Evolutionary conservation across 1,140 invertebrate species (phyloP).

Genomic region (Prorops nasuta): DNA sequence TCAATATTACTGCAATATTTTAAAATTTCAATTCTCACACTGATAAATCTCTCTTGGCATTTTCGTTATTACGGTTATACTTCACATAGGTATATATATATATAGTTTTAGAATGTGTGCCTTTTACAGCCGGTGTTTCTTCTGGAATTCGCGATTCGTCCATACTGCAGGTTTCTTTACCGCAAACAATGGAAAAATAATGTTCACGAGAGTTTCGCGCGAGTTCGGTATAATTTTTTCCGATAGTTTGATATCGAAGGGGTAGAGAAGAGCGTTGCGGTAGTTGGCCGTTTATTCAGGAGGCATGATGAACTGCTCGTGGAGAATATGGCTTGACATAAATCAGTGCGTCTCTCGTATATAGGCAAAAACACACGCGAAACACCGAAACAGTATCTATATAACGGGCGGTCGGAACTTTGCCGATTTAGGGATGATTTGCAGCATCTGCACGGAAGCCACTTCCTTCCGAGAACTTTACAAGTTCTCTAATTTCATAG

Average conservation of each 20-base stretch:
- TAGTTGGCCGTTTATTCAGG: constrained; percentile 42
- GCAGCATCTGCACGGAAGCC: constrained; percentile 22
- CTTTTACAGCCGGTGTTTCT: constrained; percentile 27
- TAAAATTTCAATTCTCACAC: too few relatives aligned
- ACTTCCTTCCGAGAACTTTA: too few relatives aligned
- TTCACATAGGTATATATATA: too few relatives aligned
- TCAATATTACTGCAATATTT: too few relatives aligned
- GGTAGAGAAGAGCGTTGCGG: too few relatives aligned
- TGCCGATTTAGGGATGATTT: constrained; percentile 48
- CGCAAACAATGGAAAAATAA: constrained; percentile 56
- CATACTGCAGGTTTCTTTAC: constrained; percentile 39
- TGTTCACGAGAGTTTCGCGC: constrained; percentile 50
- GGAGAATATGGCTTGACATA: constrained; percentile 7
- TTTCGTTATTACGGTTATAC: constrained; percentile 42
- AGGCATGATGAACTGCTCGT: constrained; percentile 38
- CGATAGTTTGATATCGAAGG: constrained; percentile 31
- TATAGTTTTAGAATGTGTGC: constrained; percentile 5
- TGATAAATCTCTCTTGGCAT: too few relatives aligned
- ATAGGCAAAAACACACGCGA: background rate
- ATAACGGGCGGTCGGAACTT: constrained; percentile 32
- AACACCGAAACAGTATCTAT: constrained; percentile 26
- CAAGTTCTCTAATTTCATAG: constrained; percentile 2
- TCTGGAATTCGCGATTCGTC: too few relatives aligned
- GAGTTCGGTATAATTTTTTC: constrained; percentile 51
- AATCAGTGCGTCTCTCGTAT: background rate